Conservation (phyloP, 2,797 vertebrate species). For the Syncerus caffer region DNA sequence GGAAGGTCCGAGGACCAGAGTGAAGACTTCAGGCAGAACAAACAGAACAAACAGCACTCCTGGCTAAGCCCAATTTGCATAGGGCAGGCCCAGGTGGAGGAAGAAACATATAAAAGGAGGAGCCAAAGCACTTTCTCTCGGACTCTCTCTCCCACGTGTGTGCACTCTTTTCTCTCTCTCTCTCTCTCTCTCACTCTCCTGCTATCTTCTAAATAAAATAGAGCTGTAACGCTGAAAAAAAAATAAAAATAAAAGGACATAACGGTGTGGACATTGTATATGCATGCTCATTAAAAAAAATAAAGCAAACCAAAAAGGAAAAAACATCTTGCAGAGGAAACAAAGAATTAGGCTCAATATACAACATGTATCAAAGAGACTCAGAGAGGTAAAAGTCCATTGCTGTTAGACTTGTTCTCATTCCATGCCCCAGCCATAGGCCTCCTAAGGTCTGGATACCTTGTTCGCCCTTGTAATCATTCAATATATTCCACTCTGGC, state of each 20-base stretch:
- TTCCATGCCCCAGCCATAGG: not conserved
- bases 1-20: no score
- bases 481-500: not conserved
- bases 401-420: not conserved
- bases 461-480: not conserved
- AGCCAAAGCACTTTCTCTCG: no score
- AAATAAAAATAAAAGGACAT: not conserved
- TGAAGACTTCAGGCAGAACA: no score
- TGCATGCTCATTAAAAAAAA: not conserved
- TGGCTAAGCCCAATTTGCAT: no score
- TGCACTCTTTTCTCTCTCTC: no score
- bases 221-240: no score
- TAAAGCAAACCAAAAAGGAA: not conserved
- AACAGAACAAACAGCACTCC: no score
- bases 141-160: no score
- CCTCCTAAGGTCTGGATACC: not conserved
- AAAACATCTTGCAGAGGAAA: not conserved
- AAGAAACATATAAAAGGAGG: no score
- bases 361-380: not conserved
- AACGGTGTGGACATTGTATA: not conserved
- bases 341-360: not conserved
- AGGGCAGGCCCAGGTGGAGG: no score
- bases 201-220: no score
- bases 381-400: not conserved
- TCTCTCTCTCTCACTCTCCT: no score